Evolutionary conservation across 2,113 vertebrate species (phyloP).

Genomic region (Lophochroa leadbeateri): DNA sequence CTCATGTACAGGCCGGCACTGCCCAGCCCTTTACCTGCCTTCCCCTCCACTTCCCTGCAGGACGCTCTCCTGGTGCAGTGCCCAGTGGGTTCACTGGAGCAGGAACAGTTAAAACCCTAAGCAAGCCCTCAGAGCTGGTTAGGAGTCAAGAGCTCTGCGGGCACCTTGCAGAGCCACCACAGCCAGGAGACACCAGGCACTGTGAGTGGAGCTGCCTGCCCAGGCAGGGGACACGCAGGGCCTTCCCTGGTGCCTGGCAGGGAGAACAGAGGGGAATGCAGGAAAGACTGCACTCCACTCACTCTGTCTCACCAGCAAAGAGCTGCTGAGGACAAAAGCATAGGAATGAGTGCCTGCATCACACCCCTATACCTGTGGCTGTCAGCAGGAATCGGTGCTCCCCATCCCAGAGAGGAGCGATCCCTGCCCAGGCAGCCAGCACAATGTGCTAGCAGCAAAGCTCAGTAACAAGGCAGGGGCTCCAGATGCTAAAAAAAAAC

Average conservation of each 20-base stretch:
- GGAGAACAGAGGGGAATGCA: background rate
- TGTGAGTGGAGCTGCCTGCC: background rate
- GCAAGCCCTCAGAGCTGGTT: background rate
- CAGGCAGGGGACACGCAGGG: fast-evolving
- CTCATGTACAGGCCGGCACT: background rate
- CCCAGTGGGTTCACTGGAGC: fast-evolving
- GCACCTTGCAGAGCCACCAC: background rate
- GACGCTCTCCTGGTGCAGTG: background rate
- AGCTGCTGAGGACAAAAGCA: background rate
- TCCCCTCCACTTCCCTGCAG: background rate
- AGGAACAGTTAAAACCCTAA: background rate
- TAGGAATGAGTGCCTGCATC: background rate
- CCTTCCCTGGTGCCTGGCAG: background rate
- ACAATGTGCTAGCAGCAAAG: fast-evolving
- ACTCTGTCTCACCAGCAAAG: background rate
- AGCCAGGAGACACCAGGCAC: background rate
- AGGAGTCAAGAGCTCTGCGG: fast-evolving
- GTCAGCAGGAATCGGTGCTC: fast-evolving
- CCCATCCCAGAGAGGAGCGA: background rate
- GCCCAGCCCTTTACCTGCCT: background rate
- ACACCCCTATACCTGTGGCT: background rate
- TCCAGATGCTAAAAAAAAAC: background rate
- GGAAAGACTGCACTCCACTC: background rate
- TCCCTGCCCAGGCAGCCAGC: fast-evolving
- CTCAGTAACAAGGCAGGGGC: background rate